phyloP scores from a whole-genome alignment of 2,797 vertebrate genomes.

The Threskiornis aethiopicus region DNA sequence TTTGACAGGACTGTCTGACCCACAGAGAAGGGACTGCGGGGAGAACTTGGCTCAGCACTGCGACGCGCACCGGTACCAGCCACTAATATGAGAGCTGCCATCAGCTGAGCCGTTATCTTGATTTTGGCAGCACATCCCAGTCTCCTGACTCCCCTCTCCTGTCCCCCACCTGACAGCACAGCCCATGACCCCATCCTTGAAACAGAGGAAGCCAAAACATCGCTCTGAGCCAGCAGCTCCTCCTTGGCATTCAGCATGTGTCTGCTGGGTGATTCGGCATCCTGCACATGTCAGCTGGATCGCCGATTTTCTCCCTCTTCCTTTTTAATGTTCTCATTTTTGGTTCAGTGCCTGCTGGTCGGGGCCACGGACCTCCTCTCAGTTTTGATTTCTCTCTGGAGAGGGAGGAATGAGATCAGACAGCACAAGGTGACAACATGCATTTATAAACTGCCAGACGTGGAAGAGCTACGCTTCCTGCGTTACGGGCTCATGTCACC shows the following conservation, averaged over 20 bases:
- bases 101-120: neutral
- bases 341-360: neutral
- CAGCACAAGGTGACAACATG: neutral
- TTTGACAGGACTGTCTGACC: neutral
- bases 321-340: neutral
- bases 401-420: neutral
- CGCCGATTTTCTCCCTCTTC: neutral
- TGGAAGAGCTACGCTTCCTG: neutral
- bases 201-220: accelerated
- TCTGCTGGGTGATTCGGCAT: accelerated
- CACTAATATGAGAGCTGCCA: neutral
- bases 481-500: accelerated
- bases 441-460: neutral
- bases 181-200: neutral
- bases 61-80: accelerated
- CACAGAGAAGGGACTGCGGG: accelerated
- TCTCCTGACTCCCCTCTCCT: neutral
- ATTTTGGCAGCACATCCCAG: neutral
- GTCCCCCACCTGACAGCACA: neutral
- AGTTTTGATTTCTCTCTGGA: neutral
- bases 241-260: neutral
- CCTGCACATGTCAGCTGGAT: neutral
- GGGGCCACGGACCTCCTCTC: neutral
- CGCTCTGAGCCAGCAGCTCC: accelerated
- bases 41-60: neutral